phyloP scores from a whole-genome alignment of 2,113 vertebrate genomes.

The Illadopsis cleaveri region DNA sequence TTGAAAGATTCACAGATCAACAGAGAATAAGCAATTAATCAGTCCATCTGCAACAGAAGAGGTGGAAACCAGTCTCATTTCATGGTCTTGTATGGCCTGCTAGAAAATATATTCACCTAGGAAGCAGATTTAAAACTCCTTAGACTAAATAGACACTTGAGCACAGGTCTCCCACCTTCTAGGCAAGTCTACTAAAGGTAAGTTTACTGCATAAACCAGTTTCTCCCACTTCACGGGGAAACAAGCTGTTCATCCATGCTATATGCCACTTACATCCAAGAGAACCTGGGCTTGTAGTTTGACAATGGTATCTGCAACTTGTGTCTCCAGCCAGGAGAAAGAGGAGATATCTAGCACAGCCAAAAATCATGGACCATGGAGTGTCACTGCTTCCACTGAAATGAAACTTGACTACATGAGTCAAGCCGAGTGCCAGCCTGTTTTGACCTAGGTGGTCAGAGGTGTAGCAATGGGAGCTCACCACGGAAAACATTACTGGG shows the following conservation, averaged over 20 bases:
- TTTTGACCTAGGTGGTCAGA: neutral
- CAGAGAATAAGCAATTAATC: neutral
- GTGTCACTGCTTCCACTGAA: neutral
- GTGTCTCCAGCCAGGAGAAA: neutral
- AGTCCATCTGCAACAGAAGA: neutral
- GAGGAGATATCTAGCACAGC: neutral
- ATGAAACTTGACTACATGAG: neutral
- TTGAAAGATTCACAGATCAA: neutral
- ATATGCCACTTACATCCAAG: neutral
- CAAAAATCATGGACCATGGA: neutral
- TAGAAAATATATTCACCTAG: neutral
- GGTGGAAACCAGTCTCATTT: neutral
- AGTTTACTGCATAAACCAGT: neutral
- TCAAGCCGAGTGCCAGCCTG: neutral
- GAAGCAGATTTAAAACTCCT: neutral
- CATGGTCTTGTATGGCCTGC: neutral
- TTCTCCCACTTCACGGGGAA: neutral
- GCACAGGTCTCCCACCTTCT: neutral
- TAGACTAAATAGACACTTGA: neutral
- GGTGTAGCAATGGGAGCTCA: neutral
- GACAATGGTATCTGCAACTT: neutral
- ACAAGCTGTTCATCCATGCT: neutral
- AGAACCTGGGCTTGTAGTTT: neutral
- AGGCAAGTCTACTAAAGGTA: neutral
- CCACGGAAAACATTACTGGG: neutral